Conservation (phyloP, 2,797 vertebrate species). For the Pygocentrus nattereri region DNA sequence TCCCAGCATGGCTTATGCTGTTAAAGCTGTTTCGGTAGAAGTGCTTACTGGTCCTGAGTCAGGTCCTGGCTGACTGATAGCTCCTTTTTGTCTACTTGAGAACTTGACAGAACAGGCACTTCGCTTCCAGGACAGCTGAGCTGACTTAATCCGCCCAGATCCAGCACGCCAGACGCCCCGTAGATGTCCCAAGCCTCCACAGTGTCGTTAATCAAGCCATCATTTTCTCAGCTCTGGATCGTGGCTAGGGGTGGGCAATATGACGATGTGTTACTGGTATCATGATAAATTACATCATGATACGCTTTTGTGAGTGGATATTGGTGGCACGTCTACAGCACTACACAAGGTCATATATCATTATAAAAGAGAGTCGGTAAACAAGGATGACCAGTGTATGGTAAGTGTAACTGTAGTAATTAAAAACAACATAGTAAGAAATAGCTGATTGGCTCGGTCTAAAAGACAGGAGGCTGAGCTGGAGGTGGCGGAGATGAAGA, state of each 20-base stretch:
- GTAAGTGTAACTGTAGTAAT: no score
- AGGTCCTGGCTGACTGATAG: conserved; percentile 30
- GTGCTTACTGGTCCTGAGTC: conserved; percentile 24
- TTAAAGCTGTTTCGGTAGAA: conserved; percentile 23
- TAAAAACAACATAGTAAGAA: neutral
- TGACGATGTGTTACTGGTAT: neutral
- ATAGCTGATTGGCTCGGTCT: neutral
- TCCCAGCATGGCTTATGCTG: conserved; percentile 27
- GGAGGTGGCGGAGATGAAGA: no score
- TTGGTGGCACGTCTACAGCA: no score
- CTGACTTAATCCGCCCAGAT: conserved; percentile 50
- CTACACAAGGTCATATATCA: no score
- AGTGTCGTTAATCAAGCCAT: conserved; percentile 42
- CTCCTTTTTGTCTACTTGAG: conserved; percentile 26
- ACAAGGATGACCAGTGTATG: no score
- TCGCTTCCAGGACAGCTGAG: conserved; percentile 28
- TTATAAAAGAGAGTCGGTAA: no score
- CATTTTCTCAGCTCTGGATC: conserved; percentile 11
- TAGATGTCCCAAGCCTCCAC: conserved; percentile 16
- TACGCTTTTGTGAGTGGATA: no score
- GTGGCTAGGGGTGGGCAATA: neutral
- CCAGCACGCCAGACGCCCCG: conserved; percentile 25
- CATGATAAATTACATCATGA: neutral
- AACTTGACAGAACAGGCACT: conserved; percentile 24
- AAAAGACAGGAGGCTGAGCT: no score